These are phyloP conservation scores for Archivesica marissinica DNA, from an alignment of 1,140 invertebrate species.

Conservation along the genomic window DNA sequence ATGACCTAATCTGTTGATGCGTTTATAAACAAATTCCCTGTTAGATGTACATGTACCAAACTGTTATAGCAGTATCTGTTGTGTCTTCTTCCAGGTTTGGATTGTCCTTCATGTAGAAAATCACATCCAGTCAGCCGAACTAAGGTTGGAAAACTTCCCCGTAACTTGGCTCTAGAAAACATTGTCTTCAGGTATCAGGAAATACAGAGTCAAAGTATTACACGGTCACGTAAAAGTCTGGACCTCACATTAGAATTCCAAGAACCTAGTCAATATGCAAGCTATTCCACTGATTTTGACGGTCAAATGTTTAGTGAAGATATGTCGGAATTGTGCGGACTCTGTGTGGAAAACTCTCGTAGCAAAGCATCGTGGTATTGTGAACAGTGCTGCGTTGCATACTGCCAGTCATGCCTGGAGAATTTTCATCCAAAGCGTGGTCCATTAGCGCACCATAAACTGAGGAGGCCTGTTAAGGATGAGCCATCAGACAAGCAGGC, in stretches of 20 bases:
- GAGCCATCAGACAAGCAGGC: constrained; percentile 59
- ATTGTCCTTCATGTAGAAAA: constrained; percentile 80
- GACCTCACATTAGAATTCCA: constrained; percentile 62
- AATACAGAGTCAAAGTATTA: constrained; percentile 75
- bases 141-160: constrained; percentile 86
- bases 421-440: constrained; percentile 81
- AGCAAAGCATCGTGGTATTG: constrained; percentile 94
- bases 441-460: constrained; percentile 70
- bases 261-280: constrained; percentile 27
- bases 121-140: constrained; percentile 65
- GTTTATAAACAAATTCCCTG: too few relatives aligned
- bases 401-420: constrained; percentile 95
- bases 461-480: constrained; percentile 62
- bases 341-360: constrained; percentile 92
- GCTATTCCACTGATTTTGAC: constrained; percentile 56
- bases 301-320: constrained; percentile 67
- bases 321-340: constrained; percentile 88
- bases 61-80: too few relatives aligned
- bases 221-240: constrained; percentile 65
- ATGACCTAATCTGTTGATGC: too few relatives aligned
- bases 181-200: constrained; percentile 94
- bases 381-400: constrained; percentile 97
- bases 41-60: too few relatives aligned
- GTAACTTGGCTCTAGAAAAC: constrained; percentile 95
- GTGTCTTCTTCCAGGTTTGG: constrained; percentile 67